Percentiles rank a stretch among this genome's conserved stretches.
Conservation (phyloP, 2,113 vertebrate genomes). For the Phalacrocorax carbo region DNA sequence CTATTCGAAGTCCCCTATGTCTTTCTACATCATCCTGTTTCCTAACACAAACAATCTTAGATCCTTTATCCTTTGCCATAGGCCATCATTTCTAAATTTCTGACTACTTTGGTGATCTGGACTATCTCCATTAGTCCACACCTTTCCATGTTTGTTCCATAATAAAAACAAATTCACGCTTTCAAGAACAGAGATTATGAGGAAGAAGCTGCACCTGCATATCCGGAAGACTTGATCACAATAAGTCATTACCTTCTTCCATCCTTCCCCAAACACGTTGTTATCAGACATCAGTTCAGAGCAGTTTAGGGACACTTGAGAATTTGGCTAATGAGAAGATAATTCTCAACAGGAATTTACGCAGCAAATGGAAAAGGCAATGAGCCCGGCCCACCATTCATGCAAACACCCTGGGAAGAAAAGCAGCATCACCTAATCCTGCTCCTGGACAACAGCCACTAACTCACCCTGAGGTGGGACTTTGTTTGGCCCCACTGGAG, state of each 20-base stretch:
- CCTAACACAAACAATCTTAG: not conserved
- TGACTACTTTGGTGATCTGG: not conserved
- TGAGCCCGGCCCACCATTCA: not conserved
- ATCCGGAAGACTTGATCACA: not conserved
- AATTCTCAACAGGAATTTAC: not conserved
- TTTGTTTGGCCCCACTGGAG: not conserved
- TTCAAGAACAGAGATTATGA: not conserved
- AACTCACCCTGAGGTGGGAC: not conserved
- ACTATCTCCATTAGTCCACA: not conserved
- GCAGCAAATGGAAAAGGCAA: not conserved
- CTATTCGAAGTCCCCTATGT: not conserved
- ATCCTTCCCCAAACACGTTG: not conserved
- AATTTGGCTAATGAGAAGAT: not conserved
- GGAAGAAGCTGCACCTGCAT: not conserved
- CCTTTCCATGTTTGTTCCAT: not conserved
- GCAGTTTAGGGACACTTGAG: not conserved
- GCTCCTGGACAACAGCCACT: not conserved
- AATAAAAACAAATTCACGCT: not conserved
- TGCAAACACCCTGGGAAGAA: rapidly evolving
- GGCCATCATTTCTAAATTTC: not conserved
- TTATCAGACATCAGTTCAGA: not conserved
- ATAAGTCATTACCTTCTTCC: not conserved
- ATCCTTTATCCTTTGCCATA: not conserved
- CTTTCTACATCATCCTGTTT: not conserved
- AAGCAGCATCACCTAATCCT: not conserved